Conservation (phyloP, 2,113 vertebrate genomes). For the Microcebus murinus region DNA sequence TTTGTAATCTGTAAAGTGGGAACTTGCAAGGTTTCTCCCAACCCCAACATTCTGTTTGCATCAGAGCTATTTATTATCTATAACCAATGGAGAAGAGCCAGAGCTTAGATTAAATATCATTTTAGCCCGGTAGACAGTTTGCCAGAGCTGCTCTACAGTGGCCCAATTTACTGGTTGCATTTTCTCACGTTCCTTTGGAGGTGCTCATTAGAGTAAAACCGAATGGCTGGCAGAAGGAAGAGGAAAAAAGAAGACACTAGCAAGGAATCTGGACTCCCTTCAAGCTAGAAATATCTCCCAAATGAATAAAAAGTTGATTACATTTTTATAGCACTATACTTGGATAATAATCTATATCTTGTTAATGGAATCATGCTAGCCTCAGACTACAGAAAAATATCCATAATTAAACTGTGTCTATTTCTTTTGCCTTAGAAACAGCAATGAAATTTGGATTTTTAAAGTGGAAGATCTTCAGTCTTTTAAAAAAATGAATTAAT, state of each 20-base stretch:
- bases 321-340: background rate
- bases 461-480: background rate
- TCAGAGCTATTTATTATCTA: background rate
- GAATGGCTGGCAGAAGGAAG: background rate
- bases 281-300: background rate
- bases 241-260: background rate
- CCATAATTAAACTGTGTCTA: background rate
- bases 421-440: slow-evolving; percentile 42
- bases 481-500: background rate
- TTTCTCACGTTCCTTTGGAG: background rate
- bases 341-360: background rate
- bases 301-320: background rate
- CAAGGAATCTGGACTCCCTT: background rate
- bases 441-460: slow-evolving; percentile 7
- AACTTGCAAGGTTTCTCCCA: background rate
- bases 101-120: background rate
- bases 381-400: background rate
- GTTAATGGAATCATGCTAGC: background rate
- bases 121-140: background rate
- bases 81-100: background rate
- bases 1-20: background rate
- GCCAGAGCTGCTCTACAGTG: background rate
- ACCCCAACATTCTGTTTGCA: background rate
- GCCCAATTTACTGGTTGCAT: background rate
- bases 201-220: background rate